These are phyloP conservation scores for Trilocha varians DNA, from an alignment of 2,888 invertebrate species.

Conservation along the genomic window DNA sequence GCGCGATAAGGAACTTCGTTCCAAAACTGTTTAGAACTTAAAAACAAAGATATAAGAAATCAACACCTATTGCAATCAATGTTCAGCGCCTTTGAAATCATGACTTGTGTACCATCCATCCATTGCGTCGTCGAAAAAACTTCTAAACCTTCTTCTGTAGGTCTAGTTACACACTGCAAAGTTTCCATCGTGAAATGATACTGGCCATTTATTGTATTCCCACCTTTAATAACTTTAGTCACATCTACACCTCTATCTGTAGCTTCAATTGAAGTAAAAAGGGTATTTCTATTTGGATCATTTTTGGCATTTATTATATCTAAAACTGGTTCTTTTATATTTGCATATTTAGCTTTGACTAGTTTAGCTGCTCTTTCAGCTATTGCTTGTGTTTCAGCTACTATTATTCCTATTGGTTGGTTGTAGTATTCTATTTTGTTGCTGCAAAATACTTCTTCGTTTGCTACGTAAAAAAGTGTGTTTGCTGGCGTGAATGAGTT, in stretches of 20 bases:
- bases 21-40: no score
- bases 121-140: constrained; percentile 76
- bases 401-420: constrained; percentile 59
- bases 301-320: constrained; percentile 28
- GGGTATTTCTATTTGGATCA: constrained; percentile 24
- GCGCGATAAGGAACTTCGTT: no score
- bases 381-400: constrained; percentile 68
- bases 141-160: constrained; percentile 79
- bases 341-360: constrained; percentile 69
- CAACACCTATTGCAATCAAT: constrained; percentile 74
- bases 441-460: constrained; percentile 57
- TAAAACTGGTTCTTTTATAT: constrained; percentile 39
- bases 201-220: constrained; percentile 71
- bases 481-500: constrained; percentile 61
- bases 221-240: constrained; percentile 61
- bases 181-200: constrained; percentile 85
- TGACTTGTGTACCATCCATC: constrained; percentile 71
- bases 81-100: constrained; percentile 64
- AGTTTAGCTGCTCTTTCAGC: constrained; percentile 71
- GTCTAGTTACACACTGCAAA: constrained; percentile 75
- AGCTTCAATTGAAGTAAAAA: constrained; percentile 19
- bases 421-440: constrained; percentile 40
- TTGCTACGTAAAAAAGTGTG: constrained; percentile 12
- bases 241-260: constrained; percentile 45
- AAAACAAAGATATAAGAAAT: no score